Evolutionary conservation across 2,888 invertebrate species (phyloP), one percentile per base, ranked within the genome.

Genomic region (Camptogramma bilineatum): DNA sequence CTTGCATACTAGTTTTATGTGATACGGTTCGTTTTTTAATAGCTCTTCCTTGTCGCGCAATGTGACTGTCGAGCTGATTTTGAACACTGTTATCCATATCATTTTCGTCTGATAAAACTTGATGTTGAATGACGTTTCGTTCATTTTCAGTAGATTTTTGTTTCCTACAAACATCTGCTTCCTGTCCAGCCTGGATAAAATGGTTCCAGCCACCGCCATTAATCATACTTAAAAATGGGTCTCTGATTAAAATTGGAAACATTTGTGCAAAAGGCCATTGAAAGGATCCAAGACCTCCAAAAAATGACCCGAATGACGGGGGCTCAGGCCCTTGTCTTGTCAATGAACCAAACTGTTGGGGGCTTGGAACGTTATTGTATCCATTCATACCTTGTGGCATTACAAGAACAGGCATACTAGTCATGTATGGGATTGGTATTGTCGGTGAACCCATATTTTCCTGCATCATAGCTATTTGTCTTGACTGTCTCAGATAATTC

Each of bases 171-270:
- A 93, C 86, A 72, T 94, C 94, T 44, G 94, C 94, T 52, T 76
- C 87, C 73, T 94, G 94, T 0, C 95, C 95, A 70, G 94, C 94
- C 80, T 95, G 94, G 50, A 95, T 75, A 73, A 95, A 89, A 67
- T 91, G 93, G 31, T 90, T 91, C 78, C 93, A 90, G 2, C 94
- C 93, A 51, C 94, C 94, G 34, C 93, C 89, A 68, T 86, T 87
- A 60, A 87, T 80, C 54, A 94, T 85, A 62, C 90, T 91, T 7
- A 94, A 75, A 10, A 95, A 78, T 0, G 95, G 95, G 74, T 95
- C 94, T 80, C 91, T 94, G 31, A 95, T 91, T 8, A 94, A 78
- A 34, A 95, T 87, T 0, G 95, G 95, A 73, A 95, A 95, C 39
- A 86, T 85, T 39, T 86, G 83, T 7, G 93, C 88, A 39, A 94